Conservation (phyloP, 2,113 vertebrate species). For the Tachysurus fulvidraco region DNA sequence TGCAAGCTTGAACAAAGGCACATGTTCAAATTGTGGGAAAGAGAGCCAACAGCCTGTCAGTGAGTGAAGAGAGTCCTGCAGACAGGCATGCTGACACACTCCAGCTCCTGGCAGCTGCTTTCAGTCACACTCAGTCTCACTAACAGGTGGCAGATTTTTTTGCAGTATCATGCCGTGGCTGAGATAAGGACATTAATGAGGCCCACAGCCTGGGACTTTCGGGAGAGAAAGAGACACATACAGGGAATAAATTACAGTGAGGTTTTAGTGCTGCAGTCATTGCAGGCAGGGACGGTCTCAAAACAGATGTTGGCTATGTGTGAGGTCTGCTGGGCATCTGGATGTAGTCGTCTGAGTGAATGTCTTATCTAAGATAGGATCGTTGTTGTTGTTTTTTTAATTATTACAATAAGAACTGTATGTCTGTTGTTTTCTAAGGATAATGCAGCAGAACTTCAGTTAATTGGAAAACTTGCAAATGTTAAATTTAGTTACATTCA, state of each 20-base stretch:
- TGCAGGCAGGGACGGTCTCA: not conserved
- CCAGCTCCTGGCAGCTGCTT: constrained; percentile 44
- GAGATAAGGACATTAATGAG: constrained; percentile 29
- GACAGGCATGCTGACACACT: constrained; percentile 40
- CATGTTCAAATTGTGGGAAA: constrained; percentile 38
- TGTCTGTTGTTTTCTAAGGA: not conserved
- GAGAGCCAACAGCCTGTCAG: constrained; percentile 46
- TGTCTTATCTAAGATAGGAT: not conserved
- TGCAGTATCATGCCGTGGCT: not conserved
- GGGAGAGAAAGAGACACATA: not conserved
- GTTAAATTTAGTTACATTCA: too few species aligned
- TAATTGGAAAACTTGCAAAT: too few species aligned
- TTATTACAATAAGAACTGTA: not conserved
- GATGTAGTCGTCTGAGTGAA: not conserved
- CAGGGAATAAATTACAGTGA: constrained; percentile 3
- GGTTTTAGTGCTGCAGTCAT: not conserved
- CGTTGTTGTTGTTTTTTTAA: not conserved
- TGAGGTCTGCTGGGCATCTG: constrained; percentile 1
- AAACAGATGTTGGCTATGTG: constrained; percentile 15
- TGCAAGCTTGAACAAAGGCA: constrained; percentile 47
- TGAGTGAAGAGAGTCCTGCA: constrained; percentile 31
- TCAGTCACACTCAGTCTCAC: constrained; percentile 25
- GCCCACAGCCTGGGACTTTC: not conserved
- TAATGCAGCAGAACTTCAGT: not conserved
- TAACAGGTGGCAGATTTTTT: constrained; percentile 26